Conservation (phyloP, 2,797 vertebrate species). For the Oreonectes daqikongensis region DNA sequence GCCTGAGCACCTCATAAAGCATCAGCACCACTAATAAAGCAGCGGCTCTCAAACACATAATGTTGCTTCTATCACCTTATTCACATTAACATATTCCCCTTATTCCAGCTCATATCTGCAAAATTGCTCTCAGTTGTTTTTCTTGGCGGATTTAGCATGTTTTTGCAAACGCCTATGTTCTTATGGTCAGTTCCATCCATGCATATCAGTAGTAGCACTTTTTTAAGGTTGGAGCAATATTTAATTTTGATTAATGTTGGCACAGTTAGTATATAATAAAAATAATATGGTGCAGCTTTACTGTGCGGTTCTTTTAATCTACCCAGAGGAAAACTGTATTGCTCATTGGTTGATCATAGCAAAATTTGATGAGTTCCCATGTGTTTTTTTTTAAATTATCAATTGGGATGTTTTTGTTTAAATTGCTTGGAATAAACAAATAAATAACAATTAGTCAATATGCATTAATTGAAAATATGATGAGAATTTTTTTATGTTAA, state of each 20-base stretch:
- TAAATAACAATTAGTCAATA: too few relatives aligned
- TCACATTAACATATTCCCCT: conserved; percentile 14
- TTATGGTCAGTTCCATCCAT: conserved; percentile 12
- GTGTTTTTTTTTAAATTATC: too few relatives aligned
- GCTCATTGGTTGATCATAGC: not conserved
- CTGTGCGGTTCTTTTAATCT: not conserved
- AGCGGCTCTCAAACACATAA: conserved; percentile 16
- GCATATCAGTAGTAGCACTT: not conserved
- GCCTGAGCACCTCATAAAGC: conserved; percentile 34
- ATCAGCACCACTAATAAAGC: conserved; percentile 31
- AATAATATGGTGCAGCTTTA: not conserved
- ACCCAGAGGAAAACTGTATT: not conserved
- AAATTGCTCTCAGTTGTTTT: conserved; percentile 17
- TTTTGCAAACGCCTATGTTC: conserved; percentile 1
- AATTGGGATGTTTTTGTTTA: not conserved
- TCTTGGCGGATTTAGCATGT: not conserved
- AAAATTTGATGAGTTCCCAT: not conserved
- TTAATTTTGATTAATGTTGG: not conserved
- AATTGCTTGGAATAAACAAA: too few relatives aligned
- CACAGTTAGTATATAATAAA: conserved; percentile 6
- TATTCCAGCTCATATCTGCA: conserved; percentile 2
- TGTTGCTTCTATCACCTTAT: conserved; percentile 24
- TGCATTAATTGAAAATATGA: too few relatives aligned
- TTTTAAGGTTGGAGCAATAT: not conserved
- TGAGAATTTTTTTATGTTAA: too few relatives aligned